phyloP scores from a whole-genome alignment of 2,113 vertebrate genomes.

The Triplophysa siluroides region DNA sequence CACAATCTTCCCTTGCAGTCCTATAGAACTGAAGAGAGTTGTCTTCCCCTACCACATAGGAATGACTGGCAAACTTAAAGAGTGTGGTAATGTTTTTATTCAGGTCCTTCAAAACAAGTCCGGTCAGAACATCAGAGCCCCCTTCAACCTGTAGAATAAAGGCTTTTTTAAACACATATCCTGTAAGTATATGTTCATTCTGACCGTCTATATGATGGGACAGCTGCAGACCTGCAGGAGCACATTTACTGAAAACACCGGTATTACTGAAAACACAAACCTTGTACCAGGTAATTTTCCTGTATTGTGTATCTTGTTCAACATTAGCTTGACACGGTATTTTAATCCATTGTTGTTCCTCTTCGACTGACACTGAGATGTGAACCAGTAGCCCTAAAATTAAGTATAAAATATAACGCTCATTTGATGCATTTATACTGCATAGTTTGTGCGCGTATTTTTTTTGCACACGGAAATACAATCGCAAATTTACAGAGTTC shows the following conservation, averaged over 20 bases:
- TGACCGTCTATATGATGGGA: too few relatives aligned
- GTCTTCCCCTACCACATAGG: slow-evolving; percentile 48
- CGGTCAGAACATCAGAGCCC: slow-evolving; percentile 34
- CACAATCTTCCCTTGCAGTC: slow-evolving; percentile 33
- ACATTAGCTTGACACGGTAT: slow-evolving; percentile 48
- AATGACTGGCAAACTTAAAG: slow-evolving; percentile 45
- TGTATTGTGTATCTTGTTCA: slow-evolving; percentile 46
- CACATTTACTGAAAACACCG: background rate
- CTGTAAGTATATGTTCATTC: background rate
- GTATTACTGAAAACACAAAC: slow-evolving; percentile 3
- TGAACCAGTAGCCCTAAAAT: slow-evolving; percentile 26
- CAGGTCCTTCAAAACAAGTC: slow-evolving; percentile 55
- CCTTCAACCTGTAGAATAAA: slow-evolving; percentile 36
- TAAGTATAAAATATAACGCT: background rate
- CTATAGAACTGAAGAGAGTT: slow-evolving; percentile 43
- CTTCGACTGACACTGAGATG: background rate
- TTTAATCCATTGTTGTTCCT: background rate
- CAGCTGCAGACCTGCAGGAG: too few relatives aligned
- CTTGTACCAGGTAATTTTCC: slow-evolving; percentile 57
- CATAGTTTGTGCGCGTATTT: background rate
- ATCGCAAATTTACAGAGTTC: too few relatives aligned
- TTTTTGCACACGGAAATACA: background rate
- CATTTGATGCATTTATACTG: background rate
- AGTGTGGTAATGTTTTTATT: slow-evolving; percentile 34
- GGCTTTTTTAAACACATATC: background rate